Base-by-base conservation (phyloP, 92 coral and sea anemone genomes). In the Metridium senile region DNA sequence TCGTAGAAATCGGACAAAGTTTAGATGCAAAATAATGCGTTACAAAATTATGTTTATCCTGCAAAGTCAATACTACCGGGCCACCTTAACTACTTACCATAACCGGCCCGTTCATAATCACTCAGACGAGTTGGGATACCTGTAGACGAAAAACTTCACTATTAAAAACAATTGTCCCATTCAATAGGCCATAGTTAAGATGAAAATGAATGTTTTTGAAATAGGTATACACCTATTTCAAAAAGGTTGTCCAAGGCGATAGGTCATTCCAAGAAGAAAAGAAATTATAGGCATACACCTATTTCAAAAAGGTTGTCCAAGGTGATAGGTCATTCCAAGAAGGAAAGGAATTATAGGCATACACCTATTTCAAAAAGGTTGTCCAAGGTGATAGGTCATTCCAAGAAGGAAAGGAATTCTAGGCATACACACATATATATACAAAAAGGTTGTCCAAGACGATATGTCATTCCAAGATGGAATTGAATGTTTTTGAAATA, bases 71-170 rank as follows among this genome's bases (percentile, higher is more conserved):
- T n/a, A n/a, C n/a, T n/a, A n/a, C n/a, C n/a, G n/a, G n/a, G n/a
- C n/a, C n/a, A n/a, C n/a, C n/a, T n/a, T n/a, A n/a, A n/a, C 49
- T 7, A 20, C 65, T 58, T 58, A 58, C 65, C 26, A 58, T 58
- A 58, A 21, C 65, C 65, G 18, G 30, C 3, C 30, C 65, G 25
- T 6, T 58, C 7, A 18, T 58, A 58, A 26, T 58, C 65, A 9
- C 65, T 58, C 6, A 58, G 65, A 20, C 65, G 65, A 7, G 4
- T 58, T 21, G 65, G 65, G 18, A 58, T 26, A 7, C 30, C 65
- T 58, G 18, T 21, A 20, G 18, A 21, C 7, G 18, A 21, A 7
- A 9, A 58, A 20, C 3, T 4, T 39, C 8, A 39, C 49, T n/a
- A n/a, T n/a, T 39, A 13, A 39, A 39, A 39, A 4, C 49, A 39